Evolutionary conservation across 2,113 vertebrate genomes (phyloP).

Genomic region (Spheniscus mendiculus): DNA sequence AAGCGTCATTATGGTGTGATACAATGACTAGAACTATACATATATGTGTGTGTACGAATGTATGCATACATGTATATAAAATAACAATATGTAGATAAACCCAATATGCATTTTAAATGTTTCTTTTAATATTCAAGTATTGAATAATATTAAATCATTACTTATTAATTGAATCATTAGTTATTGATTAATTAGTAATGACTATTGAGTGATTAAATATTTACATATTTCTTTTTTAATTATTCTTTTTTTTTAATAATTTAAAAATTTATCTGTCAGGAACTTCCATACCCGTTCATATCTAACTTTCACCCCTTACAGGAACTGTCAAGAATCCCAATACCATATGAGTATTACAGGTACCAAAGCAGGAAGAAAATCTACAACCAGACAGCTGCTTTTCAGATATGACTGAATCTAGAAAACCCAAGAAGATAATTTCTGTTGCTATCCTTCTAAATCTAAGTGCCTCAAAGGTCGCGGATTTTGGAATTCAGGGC

Average conservation of each 20-base stretch:
- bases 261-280: not conserved
- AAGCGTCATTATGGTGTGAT: not conserved
- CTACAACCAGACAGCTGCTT: not conserved
- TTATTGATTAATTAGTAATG: not conserved
- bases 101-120: not conserved
- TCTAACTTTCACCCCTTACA: not conserved
- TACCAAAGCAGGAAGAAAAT: not conserved
- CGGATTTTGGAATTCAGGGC: not conserved
- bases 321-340: not conserved
- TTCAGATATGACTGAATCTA: not conserved
- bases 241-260: rapidly evolving
- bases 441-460: not conserved
- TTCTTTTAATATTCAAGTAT: not conserved
- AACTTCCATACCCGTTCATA: not conserved
- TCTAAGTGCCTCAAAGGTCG: not conserved
- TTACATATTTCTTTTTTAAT: not conserved
- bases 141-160: not conserved
- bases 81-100: not conserved
- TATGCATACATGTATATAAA: not conserved
- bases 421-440: not conserved
- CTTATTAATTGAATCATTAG: not conserved
- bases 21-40: not conserved
- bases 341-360: not conserved
- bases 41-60: no score
- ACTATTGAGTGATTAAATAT: not conserved